These are phyloP conservation scores for Anneissia japonica DNA, from an alignment of 35 echinoderm and acorn worm species.

Conservation along the genomic window DNA sequence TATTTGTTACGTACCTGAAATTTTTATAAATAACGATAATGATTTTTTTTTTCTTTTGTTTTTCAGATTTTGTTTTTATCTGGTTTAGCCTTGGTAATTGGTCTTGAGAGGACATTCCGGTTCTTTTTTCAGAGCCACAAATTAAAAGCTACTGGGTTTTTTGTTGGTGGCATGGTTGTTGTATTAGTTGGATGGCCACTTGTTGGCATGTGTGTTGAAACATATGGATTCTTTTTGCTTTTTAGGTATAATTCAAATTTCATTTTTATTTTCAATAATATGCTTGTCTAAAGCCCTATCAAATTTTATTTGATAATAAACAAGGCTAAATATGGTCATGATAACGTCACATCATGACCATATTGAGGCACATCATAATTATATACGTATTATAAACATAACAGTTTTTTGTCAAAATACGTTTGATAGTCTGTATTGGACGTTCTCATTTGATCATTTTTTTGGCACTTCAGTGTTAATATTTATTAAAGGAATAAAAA, in stretches of 20 bases:
- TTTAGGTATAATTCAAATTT: constrained; percentile 69
- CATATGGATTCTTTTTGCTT: constrained; percentile 92
- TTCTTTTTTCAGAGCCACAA: constrained; percentile 99
- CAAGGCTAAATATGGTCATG: too few relatives aligned
- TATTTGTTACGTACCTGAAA: background rate
- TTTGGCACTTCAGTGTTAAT: background rate
- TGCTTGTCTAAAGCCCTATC: background rate
- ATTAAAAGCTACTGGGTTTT: constrained; percentile 88
- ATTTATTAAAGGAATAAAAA: background rate
- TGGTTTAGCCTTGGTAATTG: constrained; percentile 92
- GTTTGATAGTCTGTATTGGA: background rate
- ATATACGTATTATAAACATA: too few relatives aligned
- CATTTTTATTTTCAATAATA: background rate
- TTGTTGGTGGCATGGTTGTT: constrained; percentile 91
- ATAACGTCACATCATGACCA: too few relatives aligned
- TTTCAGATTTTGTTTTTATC: constrained; percentile 87
- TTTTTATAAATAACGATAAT: background rate
- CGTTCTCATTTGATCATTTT: background rate
- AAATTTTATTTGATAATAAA: background rate
- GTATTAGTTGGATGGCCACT: constrained; percentile 93
- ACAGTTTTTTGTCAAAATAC: background rate
- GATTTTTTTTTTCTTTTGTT: constrained; percentile 1
- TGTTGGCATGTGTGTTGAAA: constrained; percentile 90
- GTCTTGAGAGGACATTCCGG: constrained; percentile 86
- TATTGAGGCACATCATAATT: too few relatives aligned